A percentile compares a stretch with the other conserved stretches of the same genome.
phyloP scores from a whole-genome alignment of 2,888 invertebrate genomes.

The Tachina fera region DNA sequence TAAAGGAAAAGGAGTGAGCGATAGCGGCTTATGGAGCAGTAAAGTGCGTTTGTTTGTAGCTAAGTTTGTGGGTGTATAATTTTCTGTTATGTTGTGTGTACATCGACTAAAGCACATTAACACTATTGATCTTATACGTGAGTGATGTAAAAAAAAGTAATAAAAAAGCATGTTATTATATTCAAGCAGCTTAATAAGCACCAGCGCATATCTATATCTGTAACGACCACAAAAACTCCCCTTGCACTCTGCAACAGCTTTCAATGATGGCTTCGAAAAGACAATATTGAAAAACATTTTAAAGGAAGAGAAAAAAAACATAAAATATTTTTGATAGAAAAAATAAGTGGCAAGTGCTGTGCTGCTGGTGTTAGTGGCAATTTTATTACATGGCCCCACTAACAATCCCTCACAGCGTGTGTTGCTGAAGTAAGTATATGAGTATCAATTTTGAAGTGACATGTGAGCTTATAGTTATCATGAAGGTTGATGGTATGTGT shows the following conservation, averaged over 20 bases:
- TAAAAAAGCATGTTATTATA: slow-evolving; percentile 59
- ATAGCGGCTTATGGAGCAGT: background rate
- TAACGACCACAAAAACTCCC: background rate
- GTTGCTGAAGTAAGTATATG: background rate
- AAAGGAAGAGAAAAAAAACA: slow-evolving; percentile 7
- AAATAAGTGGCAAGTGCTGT: background rate
- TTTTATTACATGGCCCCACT: slow-evolving; percentile 20
- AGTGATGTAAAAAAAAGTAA: slow-evolving; percentile 59
- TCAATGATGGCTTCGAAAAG: slow-evolving; percentile 39
- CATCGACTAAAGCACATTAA: slow-evolving; percentile 65
- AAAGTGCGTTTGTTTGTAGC: slow-evolving; percentile 6
- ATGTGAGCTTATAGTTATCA: background rate
- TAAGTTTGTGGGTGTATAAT: slow-evolving; percentile 6
- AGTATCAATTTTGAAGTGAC: background rate
- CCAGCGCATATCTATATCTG: slow-evolving; percentile 11
- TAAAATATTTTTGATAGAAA: background rate
- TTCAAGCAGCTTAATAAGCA: slow-evolving; percentile 55
- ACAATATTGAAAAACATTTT: background rate
- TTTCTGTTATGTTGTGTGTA: slow-evolving; percentile 11
- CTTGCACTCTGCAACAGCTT: slow-evolving; percentile 28
- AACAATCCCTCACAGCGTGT: slow-evolving; percentile 22
- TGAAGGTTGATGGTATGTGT: background rate
- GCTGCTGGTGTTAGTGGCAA: background rate
- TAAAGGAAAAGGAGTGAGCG: background rate
- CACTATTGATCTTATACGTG: slow-evolving; percentile 69